Base-by-base conservation (phyloP, 35 echinoderm and acorn worm genomes). In the Ophioderma brevispina region DNA sequence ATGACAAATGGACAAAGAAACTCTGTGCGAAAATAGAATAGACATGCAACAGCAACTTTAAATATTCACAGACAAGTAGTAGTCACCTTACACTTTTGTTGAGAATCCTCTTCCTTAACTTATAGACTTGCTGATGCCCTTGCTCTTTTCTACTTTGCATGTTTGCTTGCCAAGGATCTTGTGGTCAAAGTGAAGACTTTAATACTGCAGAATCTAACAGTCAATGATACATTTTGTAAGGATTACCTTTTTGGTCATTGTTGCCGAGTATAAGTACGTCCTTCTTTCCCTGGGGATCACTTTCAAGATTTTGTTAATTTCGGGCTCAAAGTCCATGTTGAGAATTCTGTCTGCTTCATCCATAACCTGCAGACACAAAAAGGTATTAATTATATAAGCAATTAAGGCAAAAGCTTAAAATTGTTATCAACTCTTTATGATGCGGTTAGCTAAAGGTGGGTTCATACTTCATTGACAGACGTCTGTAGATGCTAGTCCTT, bases 171-270 rank as follows among this genome's bases (percentile, higher is more conserved):
- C 1, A 0, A 0, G 0, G 21, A 1, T 19, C 0, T 1, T 64
- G 59, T 64, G 59, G 31, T 64, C 59, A 19, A 19, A 0, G 59
- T 19, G 21, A 25, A 64, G 1, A n/a, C n/a, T n/a, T n/a, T n/a
- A n/a, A n/a, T n/a, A n/a, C n/a, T n/a, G n/a, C n/a, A n/a, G n/a
- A n/a, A n/a, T n/a, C n/a, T n/a, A n/a, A n/a, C n/a, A n/a, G n/a
- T n/a, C n/a, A n/a, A n/a, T n/a, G n/a, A n/a, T n/a, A n/a, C n/a
- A n/a, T n/a, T n/a, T n/a, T n/a, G n/a, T n/a, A n/a, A n/a, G n/a
- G n/a, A n/a, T 17, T 91, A 99, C 97, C 97, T 99, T 99, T 42
- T 99, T 99, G 14, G 97, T 99, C 97, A 99, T 99, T 33, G 97
- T 99, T 30, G 97, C 97, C 0, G 97, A 99, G 77, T 95, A 99